Evolutionary conservation across 2,888 invertebrate species (phyloP).

Genomic region (Phragmatobia fuliginosa): DNA sequence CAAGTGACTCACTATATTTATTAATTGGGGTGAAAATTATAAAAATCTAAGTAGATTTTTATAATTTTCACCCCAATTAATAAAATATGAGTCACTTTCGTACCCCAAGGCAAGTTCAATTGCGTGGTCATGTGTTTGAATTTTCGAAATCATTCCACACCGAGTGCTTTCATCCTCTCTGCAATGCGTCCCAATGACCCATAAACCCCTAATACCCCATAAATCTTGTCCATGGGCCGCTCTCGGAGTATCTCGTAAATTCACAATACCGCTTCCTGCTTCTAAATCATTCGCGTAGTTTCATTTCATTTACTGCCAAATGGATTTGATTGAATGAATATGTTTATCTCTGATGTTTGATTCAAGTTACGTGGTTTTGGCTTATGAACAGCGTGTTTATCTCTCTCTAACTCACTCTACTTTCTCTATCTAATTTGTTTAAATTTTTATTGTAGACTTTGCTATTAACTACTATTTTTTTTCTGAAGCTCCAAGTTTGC

Average conservation of each 20-base stretch:
- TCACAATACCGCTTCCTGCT: conserved; percentile 42
- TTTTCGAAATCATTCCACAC: conserved; percentile 37
- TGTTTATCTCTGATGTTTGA: conserved; percentile 19
- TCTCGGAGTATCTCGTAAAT: conserved; percentile 58
- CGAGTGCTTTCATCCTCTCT: conserved; percentile 33
- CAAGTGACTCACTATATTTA: conserved; percentile 29
- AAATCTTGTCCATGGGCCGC: conserved; percentile 66
- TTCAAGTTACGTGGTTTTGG: conserved; percentile 6
- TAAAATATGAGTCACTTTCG: conserved; percentile 25
- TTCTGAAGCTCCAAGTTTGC: too few relatives aligned
- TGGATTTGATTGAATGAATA: conserved; percentile 40
- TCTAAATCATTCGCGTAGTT: conserved; percentile 49
- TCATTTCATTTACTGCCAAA: conserved; percentile 54
- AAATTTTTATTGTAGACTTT: not conserved
- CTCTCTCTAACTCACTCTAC: not conserved
- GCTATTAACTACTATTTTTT: not conserved
- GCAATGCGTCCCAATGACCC: conserved; percentile 59
- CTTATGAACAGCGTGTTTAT: not conserved
- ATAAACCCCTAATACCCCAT: conserved; percentile 63
- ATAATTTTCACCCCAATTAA: conserved; percentile 8
- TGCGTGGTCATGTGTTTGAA: conserved; percentile 38
- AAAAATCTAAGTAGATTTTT: not conserved
- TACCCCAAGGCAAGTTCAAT: not conserved
- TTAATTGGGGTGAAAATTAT: conserved; percentile 8
- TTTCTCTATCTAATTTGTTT: not conserved